Conservation (phyloP, 2,113 vertebrate species). For the Tetrax tetrax region DNA sequence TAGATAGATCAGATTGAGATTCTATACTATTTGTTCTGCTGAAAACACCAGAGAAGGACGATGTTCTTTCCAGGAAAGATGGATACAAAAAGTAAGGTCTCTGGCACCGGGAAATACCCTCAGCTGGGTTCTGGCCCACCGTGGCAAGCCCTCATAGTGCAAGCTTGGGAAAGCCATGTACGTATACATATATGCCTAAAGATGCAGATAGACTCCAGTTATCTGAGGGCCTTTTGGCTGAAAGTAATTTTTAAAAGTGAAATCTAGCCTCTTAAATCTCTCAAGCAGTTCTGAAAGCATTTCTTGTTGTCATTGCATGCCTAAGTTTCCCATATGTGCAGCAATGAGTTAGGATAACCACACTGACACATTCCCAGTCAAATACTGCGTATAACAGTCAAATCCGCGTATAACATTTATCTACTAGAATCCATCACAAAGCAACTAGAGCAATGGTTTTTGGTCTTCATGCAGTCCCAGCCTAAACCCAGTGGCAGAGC, state of each 20-base stretch:
- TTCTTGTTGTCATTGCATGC: not conserved
- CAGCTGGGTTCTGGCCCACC: not conserved
- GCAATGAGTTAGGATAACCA: not conserved
- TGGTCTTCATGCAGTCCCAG: not conserved
- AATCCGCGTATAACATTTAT: not conserved
- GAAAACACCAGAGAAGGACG: not conserved
- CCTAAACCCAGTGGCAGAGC: not conserved
- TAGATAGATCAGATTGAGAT: conserved; percentile 30
- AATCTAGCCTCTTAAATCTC: not conserved
- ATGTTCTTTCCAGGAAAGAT: conserved; percentile 20
- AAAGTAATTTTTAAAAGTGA: not conserved
- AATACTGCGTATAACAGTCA: no score
- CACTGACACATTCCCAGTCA: not conserved
- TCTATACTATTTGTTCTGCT: not conserved
- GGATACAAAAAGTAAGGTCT: not conserved
- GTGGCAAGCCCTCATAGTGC: not conserved
- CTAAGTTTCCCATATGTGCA: not conserved
- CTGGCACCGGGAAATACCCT: not conserved
- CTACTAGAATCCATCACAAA: not conserved
- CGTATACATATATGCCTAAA: not conserved
- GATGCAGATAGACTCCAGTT: not conserved
- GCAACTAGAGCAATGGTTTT: not conserved
- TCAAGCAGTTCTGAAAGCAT: not conserved
- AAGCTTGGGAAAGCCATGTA: not conserved
- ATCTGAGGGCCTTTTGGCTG: not conserved